Percentiles rank a stretch among this genome's conserved stretches.
Conservation (phyloP, 2,888 invertebrate species). For the Blera fallax region DNA sequence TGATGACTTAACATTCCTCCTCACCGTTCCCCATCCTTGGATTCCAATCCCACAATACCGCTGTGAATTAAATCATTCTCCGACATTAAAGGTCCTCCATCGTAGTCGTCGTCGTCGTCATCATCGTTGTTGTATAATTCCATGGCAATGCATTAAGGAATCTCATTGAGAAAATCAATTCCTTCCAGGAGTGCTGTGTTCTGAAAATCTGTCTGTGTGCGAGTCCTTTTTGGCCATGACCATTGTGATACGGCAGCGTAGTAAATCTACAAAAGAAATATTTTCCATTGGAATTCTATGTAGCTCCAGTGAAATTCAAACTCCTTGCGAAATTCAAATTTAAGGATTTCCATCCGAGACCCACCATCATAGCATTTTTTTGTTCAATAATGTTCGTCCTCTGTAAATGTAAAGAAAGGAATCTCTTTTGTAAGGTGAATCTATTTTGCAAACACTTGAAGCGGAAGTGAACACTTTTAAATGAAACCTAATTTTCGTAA, state of each 20-base stretch:
- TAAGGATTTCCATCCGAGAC: neutral
- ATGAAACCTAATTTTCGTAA: neutral
- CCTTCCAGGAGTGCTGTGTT: neutral
- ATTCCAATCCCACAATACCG: neutral
- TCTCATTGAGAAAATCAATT: slow-evolving; percentile 8
- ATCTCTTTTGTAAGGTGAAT: neutral
- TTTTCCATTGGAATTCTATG: neutral
- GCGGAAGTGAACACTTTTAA: neutral
- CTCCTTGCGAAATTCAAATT: neutral
- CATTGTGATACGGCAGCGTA: neutral
- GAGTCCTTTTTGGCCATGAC: neutral
- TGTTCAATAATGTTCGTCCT: neutral
- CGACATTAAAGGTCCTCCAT: neutral
- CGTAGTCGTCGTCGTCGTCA: neutral
- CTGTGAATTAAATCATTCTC: slow-evolving; percentile 3
- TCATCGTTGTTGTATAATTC: neutral
- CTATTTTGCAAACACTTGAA: neutral
- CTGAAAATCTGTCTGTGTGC: neutral
- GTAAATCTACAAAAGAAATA: slow-evolving; percentile 1
- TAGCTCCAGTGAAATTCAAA: neutral
- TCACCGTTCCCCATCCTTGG: neutral
- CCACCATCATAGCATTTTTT: neutral
- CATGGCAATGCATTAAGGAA: slow-evolving; percentile 6
- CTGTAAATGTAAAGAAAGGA: neutral
- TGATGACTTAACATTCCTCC: slow-evolving; percentile 2